Base-by-base conservation (phyloP, 37 sponge, comb jelly and placozoan species). In the Agelas oroides region DNA sequence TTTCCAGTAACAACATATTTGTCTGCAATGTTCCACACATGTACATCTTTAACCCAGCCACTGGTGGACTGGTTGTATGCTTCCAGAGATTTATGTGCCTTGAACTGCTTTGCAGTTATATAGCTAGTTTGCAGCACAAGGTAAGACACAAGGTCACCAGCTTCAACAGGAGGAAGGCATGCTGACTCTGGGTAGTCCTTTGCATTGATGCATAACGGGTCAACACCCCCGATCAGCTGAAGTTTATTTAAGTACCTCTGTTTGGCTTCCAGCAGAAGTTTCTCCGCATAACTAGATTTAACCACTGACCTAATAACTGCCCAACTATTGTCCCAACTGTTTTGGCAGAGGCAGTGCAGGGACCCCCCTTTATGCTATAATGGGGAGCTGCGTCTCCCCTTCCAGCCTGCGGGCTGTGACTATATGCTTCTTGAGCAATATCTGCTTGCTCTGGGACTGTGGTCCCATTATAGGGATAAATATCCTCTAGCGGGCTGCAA, bases 41-140 rank as follows among this genome's bases (percentile, higher is more conserved):
- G 53, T 12, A 40, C 73, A 27, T 76, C 71, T 69, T 81, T 81
- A 12, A 70, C 57, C 71, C 71, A 69, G 17, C 54, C 82, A 69
- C 31, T 20, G 24, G 73, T 53, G 27, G 69, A 58, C 59, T 81
- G 70, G 58, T 81, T 70, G 53, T 81, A 81, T 32, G 61, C 82
- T 33, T 63, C 79, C 25, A 78, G 31, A 64, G 57, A 67, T 32
- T 68, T 53, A 65, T 81, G 53, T 3, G 71, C 36, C 35, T 81
- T 68, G 39, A 56, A 81, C 59, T 70, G 81, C 32, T 81, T 55
- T 3, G 31, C 17, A 30, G 70, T 70, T 1, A 81, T 37, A 33
- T 68, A 70, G 28, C 24, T 81, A 20, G 70, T 81, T 24, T 54
- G 81, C n/a, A 72, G 41, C n/a, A n/a, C n/a, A n/a, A n/a, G n/a